phyloP scores from a whole-genome alignment of 1,140 invertebrate species.

The Temnothorax nylanderi region DNA sequence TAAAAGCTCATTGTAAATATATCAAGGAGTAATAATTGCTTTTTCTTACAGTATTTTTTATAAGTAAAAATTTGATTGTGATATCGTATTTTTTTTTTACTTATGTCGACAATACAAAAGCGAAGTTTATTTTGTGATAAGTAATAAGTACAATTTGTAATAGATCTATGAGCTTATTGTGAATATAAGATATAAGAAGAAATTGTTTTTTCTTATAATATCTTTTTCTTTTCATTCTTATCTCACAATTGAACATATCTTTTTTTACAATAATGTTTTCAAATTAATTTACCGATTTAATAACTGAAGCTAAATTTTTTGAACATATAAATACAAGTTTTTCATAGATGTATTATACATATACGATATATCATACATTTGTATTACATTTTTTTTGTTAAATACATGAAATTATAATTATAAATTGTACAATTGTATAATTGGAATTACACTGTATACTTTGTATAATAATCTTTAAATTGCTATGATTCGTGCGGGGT shows the following conservation, averaged over 20 bases:
- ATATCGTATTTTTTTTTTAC: neutral
- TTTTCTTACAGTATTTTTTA: neutral
- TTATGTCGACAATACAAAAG: neutral
- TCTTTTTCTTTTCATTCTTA: neutral
- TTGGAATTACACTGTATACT: neutral
- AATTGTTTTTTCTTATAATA: neutral
- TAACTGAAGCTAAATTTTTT: neutral
- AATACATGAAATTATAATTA: slow-evolving; percentile 11
- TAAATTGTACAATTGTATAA: neutral
- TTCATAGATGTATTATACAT: neutral
- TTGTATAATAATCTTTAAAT: neutral
- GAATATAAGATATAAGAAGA: neutral
- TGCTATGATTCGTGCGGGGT: neutral
- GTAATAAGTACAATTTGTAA: neutral
- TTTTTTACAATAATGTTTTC: neutral
- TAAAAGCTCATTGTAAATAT: neutral
- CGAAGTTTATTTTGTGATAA: neutral
- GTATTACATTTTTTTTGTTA: neutral
- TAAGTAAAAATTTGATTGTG: neutral
- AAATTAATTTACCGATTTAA: neutral
- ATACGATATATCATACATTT: neutral
- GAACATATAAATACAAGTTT: neutral
- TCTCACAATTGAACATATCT: neutral
- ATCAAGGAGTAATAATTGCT: neutral
- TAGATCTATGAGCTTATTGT: neutral